Conservation (phyloP, 2,113 vertebrate genomes). For the Emydocephalus ijimae region DNA sequence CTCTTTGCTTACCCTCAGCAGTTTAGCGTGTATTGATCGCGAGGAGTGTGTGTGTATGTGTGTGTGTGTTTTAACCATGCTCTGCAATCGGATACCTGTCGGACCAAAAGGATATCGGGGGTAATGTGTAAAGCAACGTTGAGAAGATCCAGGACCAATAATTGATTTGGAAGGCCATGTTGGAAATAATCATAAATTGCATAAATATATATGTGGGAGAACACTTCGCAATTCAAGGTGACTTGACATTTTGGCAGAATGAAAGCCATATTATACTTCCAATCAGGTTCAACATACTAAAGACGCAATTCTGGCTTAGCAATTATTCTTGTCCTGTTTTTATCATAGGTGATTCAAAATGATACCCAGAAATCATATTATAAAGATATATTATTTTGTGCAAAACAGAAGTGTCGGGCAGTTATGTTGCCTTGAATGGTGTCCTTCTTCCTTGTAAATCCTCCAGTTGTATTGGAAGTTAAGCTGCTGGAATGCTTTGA, state of each 20-base stretch:
- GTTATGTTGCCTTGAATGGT: fast-evolving
- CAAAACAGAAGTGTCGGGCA: background rate
- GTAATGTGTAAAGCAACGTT: background rate
- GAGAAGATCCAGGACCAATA: background rate
- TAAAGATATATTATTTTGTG: background rate
- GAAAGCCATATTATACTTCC: background rate
- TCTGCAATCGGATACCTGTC: background rate
- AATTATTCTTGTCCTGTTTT: background rate
- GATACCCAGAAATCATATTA: background rate
- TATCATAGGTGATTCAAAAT: background rate
- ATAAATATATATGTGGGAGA: fast-evolving
- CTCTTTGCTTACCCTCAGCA: conserved; percentile 13
- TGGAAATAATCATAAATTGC: background rate
- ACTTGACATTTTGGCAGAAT: background rate
- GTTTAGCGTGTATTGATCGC: conserved; percentile 7
- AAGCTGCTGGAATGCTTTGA: background rate
- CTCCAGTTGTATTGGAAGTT: background rate
- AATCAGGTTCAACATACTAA: background rate
- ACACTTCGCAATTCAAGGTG: fast-evolving
- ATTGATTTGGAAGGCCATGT: background rate
- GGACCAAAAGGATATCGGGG: background rate
- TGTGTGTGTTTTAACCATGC: background rate
- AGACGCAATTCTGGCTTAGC: background rate
- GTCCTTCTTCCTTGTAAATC: background rate
- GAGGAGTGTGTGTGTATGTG: background rate